These are phyloP conservation scores for Cepaea hortensis DNA, from an alignment of 2,888 invertebrate species.

Conservation along the genomic window DNA sequence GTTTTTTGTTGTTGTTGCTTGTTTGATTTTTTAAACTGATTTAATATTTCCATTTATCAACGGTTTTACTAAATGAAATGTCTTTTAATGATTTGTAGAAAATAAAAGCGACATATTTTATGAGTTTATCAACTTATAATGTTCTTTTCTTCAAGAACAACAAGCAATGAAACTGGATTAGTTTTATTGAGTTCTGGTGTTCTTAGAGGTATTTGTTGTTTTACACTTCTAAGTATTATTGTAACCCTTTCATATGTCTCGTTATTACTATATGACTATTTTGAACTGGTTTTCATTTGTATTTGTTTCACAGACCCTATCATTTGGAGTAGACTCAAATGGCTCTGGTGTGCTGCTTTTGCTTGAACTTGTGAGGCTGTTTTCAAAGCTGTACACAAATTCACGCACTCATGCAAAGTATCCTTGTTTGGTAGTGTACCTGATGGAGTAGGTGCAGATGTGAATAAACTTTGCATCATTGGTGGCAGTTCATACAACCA, in stretches of 20 bases:
- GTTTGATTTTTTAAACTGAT: background rate
- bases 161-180: no score
- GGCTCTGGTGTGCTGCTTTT: conserved; percentile 92
- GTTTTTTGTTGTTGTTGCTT: background rate
- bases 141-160: no score
- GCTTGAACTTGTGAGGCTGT: conserved; percentile 89
- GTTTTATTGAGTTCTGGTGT: no score
- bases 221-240: no score
- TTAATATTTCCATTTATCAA: background rate
- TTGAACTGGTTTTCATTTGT: background rate
- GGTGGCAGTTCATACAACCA: no score
- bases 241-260: background rate
- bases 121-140: no score
- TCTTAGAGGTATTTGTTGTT: no score
- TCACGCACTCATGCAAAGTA: conserved; percentile 80
- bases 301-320: conserved; percentile 77
- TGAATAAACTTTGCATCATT: background rate
- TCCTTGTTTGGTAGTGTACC: conserved; percentile 58
- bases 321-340: conserved; percentile 93
- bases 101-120: background rate
- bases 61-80: background rate
- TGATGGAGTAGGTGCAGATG: background rate
- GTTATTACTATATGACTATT: background rate
- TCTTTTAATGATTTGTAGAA: background rate
- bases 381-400: conserved; percentile 89